Percentiles rank a stretch among this genome's conserved stretches.
These are phyloP conservation scores for Hyaena hyaena DNA, from an alignment of 2,113 vertebrate species.

Conservation along the genomic window DNA sequence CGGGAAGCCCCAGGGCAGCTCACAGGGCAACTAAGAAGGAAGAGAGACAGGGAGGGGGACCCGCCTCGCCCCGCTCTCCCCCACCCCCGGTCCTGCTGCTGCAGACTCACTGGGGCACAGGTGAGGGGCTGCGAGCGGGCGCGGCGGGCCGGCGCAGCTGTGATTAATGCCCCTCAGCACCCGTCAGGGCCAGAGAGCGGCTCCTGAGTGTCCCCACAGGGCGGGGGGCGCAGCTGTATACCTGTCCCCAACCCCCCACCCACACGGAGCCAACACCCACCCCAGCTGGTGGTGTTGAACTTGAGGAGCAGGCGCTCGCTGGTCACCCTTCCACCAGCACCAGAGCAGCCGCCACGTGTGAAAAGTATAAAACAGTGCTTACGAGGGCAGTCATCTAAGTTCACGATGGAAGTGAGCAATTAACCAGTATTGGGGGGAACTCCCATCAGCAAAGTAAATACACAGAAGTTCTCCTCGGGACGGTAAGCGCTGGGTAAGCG, in stretches of 20 bases:
- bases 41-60: neutral
- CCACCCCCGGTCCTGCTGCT: too few species aligned
- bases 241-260: neutral
- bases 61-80: too few species aligned
- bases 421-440: neutral
- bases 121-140: too few species aligned
- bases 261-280: neutral
- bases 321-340: neutral
- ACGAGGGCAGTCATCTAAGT: conserved; percentile 22
- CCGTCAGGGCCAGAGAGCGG: neutral
- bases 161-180: neutral
- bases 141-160: accelerated
- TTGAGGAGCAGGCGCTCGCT: neutral
- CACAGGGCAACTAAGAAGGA: accelerated
- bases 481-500: neutral
- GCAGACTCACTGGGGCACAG: too few species aligned
- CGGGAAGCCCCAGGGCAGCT: neutral
- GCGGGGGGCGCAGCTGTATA: too few species aligned
- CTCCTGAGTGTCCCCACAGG: neutral
- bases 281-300: neutral
- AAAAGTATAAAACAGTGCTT: neutral
- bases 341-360: neutral
- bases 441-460: neutral
- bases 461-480: neutral
- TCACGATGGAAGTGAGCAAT: neutral